These are phyloP conservation scores for Stenurella melanura DNA, from an alignment of 2,888 invertebrate genomes.

Conservation along the genomic window DNA sequence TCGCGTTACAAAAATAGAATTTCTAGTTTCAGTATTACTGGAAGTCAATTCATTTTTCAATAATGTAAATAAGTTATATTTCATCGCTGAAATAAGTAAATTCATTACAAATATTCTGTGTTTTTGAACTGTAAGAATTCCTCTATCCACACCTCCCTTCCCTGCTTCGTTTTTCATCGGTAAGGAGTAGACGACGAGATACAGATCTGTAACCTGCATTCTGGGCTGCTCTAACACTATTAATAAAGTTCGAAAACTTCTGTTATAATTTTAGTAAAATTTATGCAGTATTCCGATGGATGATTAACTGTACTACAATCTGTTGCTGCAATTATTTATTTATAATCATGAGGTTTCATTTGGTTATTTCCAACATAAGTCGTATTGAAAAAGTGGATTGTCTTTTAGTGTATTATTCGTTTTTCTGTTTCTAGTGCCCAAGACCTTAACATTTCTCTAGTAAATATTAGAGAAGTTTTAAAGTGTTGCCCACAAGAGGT, in stretches of 20 bases:
- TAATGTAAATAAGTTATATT: constrained; percentile 72
- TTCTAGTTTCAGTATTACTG: constrained; percentile 70
- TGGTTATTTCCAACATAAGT: too few relatives aligned
- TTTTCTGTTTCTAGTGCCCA: too few relatives aligned
- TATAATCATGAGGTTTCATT: too few relatives aligned
- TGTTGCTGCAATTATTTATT: too few relatives aligned
- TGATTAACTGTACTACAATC: too few relatives aligned
- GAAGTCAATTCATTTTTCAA: constrained; percentile 72
- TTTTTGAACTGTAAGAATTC: constrained; percentile 71
- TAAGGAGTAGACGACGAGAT: not conserved
- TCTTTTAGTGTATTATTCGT: too few relatives aligned
- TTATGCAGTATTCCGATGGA: not conserved
- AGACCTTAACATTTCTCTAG: too few relatives aligned
- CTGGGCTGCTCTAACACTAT: not conserved
- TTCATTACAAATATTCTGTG: constrained; percentile 68
- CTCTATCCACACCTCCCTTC: constrained; percentile 39
- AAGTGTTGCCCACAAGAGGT: too few relatives aligned
- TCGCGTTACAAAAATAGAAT: constrained; percentile 65
- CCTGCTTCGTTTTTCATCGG: not conserved
- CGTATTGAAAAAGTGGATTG: too few relatives aligned
- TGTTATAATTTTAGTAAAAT: not conserved
- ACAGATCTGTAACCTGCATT: not conserved
- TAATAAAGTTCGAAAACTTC: not conserved
- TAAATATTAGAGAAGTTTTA: too few relatives aligned
- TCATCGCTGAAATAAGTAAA: constrained; percentile 72